Base-by-base conservation (phyloP, 2,888 invertebrate species). In the Cylloceria caligata region DNA sequence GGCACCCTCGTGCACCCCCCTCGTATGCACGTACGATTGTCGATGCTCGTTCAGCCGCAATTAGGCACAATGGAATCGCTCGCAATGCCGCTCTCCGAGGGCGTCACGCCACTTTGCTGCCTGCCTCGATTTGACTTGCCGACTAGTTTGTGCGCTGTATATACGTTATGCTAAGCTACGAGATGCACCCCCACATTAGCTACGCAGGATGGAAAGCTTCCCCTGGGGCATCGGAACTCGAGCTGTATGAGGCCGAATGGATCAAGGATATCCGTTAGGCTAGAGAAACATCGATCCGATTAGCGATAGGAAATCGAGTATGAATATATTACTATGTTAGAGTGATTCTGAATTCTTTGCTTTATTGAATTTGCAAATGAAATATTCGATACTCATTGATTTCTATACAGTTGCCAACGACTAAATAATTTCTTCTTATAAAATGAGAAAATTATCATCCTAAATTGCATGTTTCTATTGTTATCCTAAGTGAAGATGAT, bases 11-110 rank as follows among this genome's bases (percentile, higher is more conserved):
- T n/a, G 36, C 73, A 11, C 49, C n/a, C 24, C 60, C 34, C 49
- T 47, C 47, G 60, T 16, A n/a, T 11, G 19, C 74, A 52, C 73
- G 82, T 83, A 78, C 86, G 84, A 86, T 88, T 87, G 88, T 88
- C 86, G 84, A 87, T 88, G 88, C 84, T 88, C 87, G 86, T 86
- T 87, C 87, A 84, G 86, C 87, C 87, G 88, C 88, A 89, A 88
- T 90, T 89, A 90, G 87, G 84, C 85, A 87, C 85, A 85, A 85
- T 85, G 82, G 82, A 83, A 69, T 76, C 75, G 72, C 80, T 80
- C 11, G 55, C 71, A 68, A 57, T 74, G 79, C 27, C 64, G 77
- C 67, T 67, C 71, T 30, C 42, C 67, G 55, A 72, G 77, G 67
- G 72, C 78, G 77, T 79, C 83, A 78, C 83, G 81, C 83, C 80